Evolutionary conservation across 2,113 vertebrate genomes (phyloP), one percentile per base, ranked within the genome.

Genomic region (Porphyrio hochstetteri): DNA sequence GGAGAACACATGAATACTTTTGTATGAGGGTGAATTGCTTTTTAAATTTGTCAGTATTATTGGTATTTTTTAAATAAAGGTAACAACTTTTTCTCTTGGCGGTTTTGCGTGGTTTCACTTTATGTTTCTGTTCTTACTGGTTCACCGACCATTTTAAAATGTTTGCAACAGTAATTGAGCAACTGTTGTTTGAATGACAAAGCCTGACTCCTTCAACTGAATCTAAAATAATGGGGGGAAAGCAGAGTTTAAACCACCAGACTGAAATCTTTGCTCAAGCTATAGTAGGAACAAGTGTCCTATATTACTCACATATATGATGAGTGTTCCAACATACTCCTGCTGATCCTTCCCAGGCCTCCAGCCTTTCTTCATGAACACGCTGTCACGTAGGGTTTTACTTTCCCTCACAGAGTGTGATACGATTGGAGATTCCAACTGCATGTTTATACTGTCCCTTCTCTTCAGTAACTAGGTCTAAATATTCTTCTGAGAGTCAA

Each of bases 1-100:
- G 89, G 93, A 97, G 97, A 96, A 97, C 96, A 97, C 97, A 97
- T 95, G 96, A 96, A 93, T 94, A 96, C 97, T 98, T 96, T 98
- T 97, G 97, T 98, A 98, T 97, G 97, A 97, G 96, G 60, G 87
- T 97, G 95, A 98, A 96, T 50, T 96, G 97, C 97, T 98, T 98
- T 97, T 97, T 97, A 98, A 97, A 97, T 98, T 95, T 98, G 97
- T 98, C 98, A 98, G 98, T 98, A 98, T 98, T 98, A 98, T 9
- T 96, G 96, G 92, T 98, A 97, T 98, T 98, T 97, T 98, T 98
- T 97, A 97, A 98, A 98, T 98, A 98, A 98, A 98, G 97, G 94
- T 97, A 97, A 96, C 94, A 97, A 97, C 96, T 97, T 96, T 97
- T 98, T 97, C 93, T 69, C 88, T 74, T 86, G 57, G 88, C 18